These are phyloP conservation scores for Thamnophis sirtalis DNA, from an alignment of 2,113 vertebrate species.

Conservation along the genomic window DNA sequence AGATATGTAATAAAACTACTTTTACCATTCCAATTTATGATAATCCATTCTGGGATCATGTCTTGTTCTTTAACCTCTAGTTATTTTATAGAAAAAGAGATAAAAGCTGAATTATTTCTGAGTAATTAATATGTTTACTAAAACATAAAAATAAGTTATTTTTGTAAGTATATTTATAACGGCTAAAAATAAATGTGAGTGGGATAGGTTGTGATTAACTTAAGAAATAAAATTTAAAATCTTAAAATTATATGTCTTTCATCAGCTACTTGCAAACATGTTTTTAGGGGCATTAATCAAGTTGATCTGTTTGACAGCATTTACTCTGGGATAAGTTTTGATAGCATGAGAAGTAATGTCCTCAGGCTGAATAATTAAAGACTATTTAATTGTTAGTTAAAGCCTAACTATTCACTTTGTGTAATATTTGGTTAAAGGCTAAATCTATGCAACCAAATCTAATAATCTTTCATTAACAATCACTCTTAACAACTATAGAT, in stretches of 20 bases:
- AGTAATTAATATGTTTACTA: not conserved
- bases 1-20: not conserved
- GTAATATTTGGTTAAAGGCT: not conserved
- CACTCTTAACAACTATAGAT: not conserved
- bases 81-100: not conserved
- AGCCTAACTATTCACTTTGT: not conserved
- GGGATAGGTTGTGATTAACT: not conserved
- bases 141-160: not conserved
- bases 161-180: not conserved
- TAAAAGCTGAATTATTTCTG: too few species aligned
- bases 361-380: not conserved
- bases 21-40: not conserved
- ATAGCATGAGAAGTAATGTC: not conserved
- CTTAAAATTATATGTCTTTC: not conserved
- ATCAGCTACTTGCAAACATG: not conserved
- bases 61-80: not conserved
- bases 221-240: not conserved
- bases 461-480: not conserved
- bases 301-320: not conserved
- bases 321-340: not conserved
- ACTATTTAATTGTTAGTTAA: not conserved
- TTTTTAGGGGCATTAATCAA: not conserved
- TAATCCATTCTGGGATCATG: not conserved
- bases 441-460: not conserved
- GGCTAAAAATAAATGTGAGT: not conserved